Base-by-base conservation (phyloP, 2,888 invertebrate species). In the Chrysolina americana region DNA sequence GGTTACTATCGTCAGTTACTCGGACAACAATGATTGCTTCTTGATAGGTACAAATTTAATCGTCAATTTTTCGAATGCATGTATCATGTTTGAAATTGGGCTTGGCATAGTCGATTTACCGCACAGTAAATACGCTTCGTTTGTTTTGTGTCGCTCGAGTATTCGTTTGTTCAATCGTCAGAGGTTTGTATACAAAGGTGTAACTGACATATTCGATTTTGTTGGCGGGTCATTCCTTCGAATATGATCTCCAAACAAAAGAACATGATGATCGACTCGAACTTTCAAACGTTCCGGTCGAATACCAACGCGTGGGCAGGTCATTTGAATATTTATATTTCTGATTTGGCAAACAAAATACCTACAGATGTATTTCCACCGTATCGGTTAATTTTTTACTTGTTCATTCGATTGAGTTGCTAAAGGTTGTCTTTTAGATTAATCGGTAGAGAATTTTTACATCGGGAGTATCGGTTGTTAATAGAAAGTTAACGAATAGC, bases 201-300 rank as follows among this genome's bases (percentile, higher is more conserved):
- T 28, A 59, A 28, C 66, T 56, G 48, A 48, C 47, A 19, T 70
- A 59, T 68, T 74, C 66, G 65, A 53, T 66, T 68, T 74, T 63
- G 64, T 65, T 72, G 68, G 62, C 62, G 48, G n/a, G 10, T 63
- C 41, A 62, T 44, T 69, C 66, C 36, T 71, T 62, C 48, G 62
- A 19, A 65, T 36, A 68, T 75, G 72, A 72, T 71, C 68, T 10
- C 69, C 72, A 75, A 75, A 75, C 72, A 75, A 69, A 65, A 70
- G 65, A 41, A 65, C 69, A 75, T 59, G 53, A 41, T 41, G 68
- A 66, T 62, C 19, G 53, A 71, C 48, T 68, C 71, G 65, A 65
- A 71, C 75, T 75, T 69, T 75, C 65, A 69, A 69, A 68, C 59
- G 65, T 66, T 41, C 68, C 64, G 56, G 66, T 65, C 59, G 28